phyloP scores from a whole-genome alignment of 2,888 invertebrate genomes.

The Dorcus parallelipipedus region DNA sequence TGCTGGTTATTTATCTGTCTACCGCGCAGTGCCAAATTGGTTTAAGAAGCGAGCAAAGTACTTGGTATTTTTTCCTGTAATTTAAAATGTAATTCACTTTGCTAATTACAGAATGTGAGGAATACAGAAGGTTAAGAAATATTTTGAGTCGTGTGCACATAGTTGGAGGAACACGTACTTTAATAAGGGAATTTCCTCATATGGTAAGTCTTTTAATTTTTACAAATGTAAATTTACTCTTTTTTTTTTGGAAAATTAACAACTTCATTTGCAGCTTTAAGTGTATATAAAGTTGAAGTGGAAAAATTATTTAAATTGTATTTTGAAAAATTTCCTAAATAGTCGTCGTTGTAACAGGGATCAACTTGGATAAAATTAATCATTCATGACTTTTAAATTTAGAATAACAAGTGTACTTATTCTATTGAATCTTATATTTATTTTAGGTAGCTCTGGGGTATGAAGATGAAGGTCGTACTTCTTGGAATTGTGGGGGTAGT shows the following conservation, averaged over 20 bases:
- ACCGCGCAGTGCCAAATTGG: not conserved
- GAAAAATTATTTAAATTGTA: not conserved
- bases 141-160: not conserved
- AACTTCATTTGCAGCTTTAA: too few relatives aligned
- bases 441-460: constrained; percentile 36
- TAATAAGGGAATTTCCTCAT: constrained; percentile 14
- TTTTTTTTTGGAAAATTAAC: too few relatives aligned
- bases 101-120: not conserved
- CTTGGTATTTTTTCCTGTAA: not conserved
- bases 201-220: constrained; percentile 13
- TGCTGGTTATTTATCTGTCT: too few relatives aligned
- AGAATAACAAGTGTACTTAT: too few relatives aligned
- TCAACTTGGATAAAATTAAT: too few relatives aligned
- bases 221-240: not conserved
- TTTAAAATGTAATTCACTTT: not conserved
- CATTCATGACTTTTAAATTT: too few relatives aligned
- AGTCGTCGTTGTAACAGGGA: too few relatives aligned
- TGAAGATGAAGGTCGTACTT: constrained; percentile 33
- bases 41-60: constrained; percentile 1
- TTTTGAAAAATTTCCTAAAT: not conserved
- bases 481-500: constrained; percentile 60
- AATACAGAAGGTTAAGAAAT: not conserved
- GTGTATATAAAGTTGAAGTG: too few relatives aligned
- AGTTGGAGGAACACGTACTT: not conserved
- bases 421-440: not conserved